Conservation (phyloP, 1,140 invertebrate species). For the Pararge aegeria region DNA sequence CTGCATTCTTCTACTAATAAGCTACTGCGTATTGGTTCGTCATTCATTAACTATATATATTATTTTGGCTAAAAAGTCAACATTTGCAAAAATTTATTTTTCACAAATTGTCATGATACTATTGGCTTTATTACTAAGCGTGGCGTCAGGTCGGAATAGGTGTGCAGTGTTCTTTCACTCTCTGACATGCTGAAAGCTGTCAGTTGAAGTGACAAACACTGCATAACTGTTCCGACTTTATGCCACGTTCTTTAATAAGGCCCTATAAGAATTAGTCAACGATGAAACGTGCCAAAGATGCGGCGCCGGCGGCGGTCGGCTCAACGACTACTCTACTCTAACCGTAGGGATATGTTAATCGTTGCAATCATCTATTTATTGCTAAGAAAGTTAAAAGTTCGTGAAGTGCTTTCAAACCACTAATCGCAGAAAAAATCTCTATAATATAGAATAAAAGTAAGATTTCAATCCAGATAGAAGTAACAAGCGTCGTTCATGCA, state of each 20-base stretch:
- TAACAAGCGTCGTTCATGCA: conserved; percentile 49
- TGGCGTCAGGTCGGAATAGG: no score
- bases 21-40: conserved; percentile 79
- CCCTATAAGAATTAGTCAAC: conserved; percentile 78
- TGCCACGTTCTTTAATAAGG: no score
- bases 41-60: conserved; percentile 77
- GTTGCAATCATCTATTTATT: conserved; percentile 44
- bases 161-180: no score
- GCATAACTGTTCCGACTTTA: no score
- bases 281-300: conserved; percentile 61
- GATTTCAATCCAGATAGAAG: conserved; percentile 36
- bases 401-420: conserved; percentile 53
- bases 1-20: conserved; percentile 75
- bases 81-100: conserved; percentile 76
- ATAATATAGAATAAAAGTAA: conserved; percentile 48
- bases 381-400: conserved; percentile 50
- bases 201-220: no score
- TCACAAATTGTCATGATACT: conserved; percentile 78
- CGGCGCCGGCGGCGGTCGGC: conserved; percentile 51
- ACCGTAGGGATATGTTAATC: conserved; percentile 63
- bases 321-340: conserved; percentile 45
- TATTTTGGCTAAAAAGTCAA: conserved; percentile 80
- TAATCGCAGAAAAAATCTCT: conserved; percentile 47
- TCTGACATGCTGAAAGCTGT: no score
- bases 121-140: no score